Evolutionary conservation across 2,797 vertebrate species (phyloP).

Genomic region (Moxostoma hubbsi): DNA sequence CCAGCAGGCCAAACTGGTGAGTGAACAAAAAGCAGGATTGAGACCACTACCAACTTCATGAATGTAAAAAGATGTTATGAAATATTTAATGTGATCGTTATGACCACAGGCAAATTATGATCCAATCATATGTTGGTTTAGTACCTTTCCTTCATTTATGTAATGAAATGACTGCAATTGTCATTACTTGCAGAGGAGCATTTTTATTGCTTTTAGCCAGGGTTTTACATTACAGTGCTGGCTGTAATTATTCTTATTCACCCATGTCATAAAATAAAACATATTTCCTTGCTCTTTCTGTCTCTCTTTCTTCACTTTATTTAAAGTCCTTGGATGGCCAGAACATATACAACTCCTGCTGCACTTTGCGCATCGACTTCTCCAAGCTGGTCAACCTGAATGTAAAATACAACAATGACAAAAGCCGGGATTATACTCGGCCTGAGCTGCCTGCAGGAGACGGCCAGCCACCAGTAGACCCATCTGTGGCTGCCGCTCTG

Average conservation of each 20-base stretch:
- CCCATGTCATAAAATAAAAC: slow-evolving; percentile 12
- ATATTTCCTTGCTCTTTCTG: slow-evolving; percentile 8
- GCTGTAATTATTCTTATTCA: slow-evolving; percentile 28
- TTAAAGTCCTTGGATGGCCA: slow-evolving; percentile 94
- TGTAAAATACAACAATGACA: slow-evolving; percentile 99
- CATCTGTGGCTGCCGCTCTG: slow-evolving; percentile 85
- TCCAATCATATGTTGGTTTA: slow-evolving; percentile 48
- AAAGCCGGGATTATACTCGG: slow-evolving; percentile 97
- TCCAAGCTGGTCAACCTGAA: slow-evolving; percentile 98
- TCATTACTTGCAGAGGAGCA: slow-evolving; percentile 40
- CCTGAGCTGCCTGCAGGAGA: slow-evolving; percentile 96
- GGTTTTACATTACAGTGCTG: slow-evolving; percentile 1
- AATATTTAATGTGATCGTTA: slow-evolving; percentile 47
- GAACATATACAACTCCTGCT: slow-evolving; percentile 99
- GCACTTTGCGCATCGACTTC: slow-evolving; percentile 97
- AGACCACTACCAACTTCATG: slow-evolving; percentile 41
- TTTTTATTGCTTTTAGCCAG: slow-evolving; percentile 44
- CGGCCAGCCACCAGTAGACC: slow-evolving; percentile 86
- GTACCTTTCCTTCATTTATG: slow-evolving; percentile 38
- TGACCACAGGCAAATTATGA: slow-evolving; percentile 40
- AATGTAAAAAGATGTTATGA: slow-evolving; percentile 42
- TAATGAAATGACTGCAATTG: slow-evolving; percentile 36
- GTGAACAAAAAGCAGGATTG: slow-evolving; percentile 53
- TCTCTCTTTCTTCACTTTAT: background rate
- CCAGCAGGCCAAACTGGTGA: slow-evolving; percentile 96